Percentiles rank a stretch among this genome's conserved stretches.
Evolutionary conservation across 2,888 invertebrate genomes (phyloP).

Genomic region (Megastigmus dorsalis): DNA sequence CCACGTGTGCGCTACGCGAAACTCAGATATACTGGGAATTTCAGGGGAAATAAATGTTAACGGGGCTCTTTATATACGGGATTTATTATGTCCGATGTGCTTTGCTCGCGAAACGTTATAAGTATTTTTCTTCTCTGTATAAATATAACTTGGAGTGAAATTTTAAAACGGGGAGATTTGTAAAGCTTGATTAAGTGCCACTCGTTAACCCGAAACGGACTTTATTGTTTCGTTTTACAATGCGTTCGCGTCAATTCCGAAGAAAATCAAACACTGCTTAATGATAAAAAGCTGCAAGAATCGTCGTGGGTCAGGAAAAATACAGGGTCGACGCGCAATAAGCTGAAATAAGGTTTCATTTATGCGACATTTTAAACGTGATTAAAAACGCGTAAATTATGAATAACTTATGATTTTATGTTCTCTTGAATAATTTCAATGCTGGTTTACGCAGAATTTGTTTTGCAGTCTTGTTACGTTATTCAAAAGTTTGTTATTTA

Average conservation of each 20-base stretch:
- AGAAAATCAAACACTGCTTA: neutral
- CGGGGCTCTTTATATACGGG: neutral
- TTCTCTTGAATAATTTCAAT: too few relatives aligned
- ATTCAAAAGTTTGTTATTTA: too few relatives aligned
- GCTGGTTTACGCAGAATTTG: too few relatives aligned
- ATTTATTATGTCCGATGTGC: slow-evolving; percentile 3
- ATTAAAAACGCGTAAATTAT: too few relatives aligned
- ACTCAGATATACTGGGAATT: neutral
- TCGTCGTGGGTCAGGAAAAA: neutral
- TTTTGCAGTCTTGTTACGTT: too few relatives aligned
- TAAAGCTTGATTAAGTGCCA: neutral
- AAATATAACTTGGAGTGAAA: neutral
- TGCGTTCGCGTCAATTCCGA: neutral
- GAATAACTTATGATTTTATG: too few relatives aligned
- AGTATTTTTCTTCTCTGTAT: neutral
- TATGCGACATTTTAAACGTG: too few relatives aligned
- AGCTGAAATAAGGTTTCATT: too few relatives aligned
- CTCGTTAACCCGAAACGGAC: neutral
- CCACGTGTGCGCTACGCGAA: neutral
- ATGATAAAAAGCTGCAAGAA: neutral
- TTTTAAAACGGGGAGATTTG: neutral
- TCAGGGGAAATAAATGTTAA: neutral
- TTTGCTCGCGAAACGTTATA: neutral
- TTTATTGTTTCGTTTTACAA: slow-evolving; percentile 1
- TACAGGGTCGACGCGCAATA: too few relatives aligned